Base-by-base conservation (phyloP, 2,113 vertebrate genomes). In the Hemiprocne comata region DNA sequence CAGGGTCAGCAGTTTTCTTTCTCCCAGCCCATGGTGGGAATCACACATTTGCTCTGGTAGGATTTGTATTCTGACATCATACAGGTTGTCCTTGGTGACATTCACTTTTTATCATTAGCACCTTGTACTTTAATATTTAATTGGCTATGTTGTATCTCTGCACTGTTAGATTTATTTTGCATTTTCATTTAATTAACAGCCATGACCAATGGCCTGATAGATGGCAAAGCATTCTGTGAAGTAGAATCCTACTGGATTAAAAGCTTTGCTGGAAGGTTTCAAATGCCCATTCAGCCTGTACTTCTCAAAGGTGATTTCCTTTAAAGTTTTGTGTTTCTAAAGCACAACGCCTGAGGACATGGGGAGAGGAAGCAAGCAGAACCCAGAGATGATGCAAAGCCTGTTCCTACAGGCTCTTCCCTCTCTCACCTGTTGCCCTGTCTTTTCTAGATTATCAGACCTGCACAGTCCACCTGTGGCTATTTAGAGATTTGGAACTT, bases 141-240 rank as follows among this genome's bases (percentile, higher is more conserved):
- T 91, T 92, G 84, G 65, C 77, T 85, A 16, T 53, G 66, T 87
- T 87, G 81, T 62, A 75, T 81, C 89, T 84, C 93, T 33, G 73
- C 74, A 48, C 77, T 40, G 53, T 87, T 87, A 79, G 77, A 92
- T 94, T 90, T 91, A 92, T 94, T 94, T 85, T 81, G 84, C 73
- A 72, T 96, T 92, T 79, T 87, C 84, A 73, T 93, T 95, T 95
- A 89, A 95, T 95, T 95, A 97, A 93, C 70, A 75, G 87, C 87
- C 77, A 89, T 42, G 84, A 94, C 91, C 94, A 91, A 36, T 65
- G 71, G 77, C 28, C 84, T 95, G 87, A 91, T 91, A 85, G 71
- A 94, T 95, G 66, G 89, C 66, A 82, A 93, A 94, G 81, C 57
- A 20, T 87, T 79, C 87, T 87, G 31, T 85, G 91, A 87, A 72